A percentile compares a stretch with the other conserved stretches of the same genome.
Conservation (phyloP, 2,797 vertebrate species). For the Cheirogaleus major region DNA sequence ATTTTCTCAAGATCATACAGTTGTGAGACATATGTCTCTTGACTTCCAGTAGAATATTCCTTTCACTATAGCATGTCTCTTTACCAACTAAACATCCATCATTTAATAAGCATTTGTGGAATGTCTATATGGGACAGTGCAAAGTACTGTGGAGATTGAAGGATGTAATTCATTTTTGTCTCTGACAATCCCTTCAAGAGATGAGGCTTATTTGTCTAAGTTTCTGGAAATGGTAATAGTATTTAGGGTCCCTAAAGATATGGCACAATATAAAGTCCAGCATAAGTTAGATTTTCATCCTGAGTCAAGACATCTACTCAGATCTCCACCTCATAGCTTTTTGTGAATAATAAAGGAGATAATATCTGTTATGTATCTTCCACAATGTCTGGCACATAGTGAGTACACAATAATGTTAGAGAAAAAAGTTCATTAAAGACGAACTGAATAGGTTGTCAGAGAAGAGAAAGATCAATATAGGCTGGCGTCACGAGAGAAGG, state of each 20-base stretch:
- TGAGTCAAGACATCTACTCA: not conserved
- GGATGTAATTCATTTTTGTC: not conserved
- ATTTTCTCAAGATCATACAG: not conserved
- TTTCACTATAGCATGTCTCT: not conserved
- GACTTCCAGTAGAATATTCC: not conserved
- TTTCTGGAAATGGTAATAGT: not conserved
- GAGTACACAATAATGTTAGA: not conserved
- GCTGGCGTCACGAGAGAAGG: not conserved
- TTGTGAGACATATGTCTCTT: not conserved
- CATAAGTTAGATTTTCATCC: not conserved
- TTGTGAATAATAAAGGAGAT: slow-evolving; percentile 16
- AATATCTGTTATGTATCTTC: not conserved
- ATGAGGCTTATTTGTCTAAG: not conserved
- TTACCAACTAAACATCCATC: not conserved
- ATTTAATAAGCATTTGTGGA: not conserved
- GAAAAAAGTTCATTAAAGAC: not conserved
- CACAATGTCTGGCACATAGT: not conserved
- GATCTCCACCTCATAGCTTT: not conserved
- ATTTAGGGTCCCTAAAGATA: not conserved
- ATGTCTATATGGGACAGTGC: not conserved
- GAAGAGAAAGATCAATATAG: not conserved
- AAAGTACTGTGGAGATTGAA: not conserved
- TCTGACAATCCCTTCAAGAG: not conserved
- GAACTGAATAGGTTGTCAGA: not conserved
- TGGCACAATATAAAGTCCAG: not conserved